Percentiles rank a stretch among this genome's conserved stretches.
Evolutionary conservation across 2,888 invertebrate genomes (phyloP).

Genomic region (Germaria angustata): DNA sequence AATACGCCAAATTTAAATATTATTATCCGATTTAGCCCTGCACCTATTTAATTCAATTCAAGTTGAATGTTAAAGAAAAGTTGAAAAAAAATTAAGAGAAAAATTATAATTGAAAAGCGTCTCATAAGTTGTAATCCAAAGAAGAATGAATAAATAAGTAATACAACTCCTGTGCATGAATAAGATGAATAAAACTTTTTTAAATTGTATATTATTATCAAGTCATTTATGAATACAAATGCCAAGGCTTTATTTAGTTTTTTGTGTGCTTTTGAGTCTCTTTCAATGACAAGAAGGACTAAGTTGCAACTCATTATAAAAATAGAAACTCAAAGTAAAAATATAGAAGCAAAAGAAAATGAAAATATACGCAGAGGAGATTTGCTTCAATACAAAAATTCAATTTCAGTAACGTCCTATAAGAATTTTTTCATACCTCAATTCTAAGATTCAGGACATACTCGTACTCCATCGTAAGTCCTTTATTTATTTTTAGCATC

Average conservation of each 20-base stretch:
- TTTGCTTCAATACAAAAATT: no score
- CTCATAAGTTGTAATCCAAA: conserved; percentile 54
- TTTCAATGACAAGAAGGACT: conserved; percentile 24
- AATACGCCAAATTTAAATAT: conserved; percentile 28
- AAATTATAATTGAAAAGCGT: conserved; percentile 52
- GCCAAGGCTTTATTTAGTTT: not conserved
- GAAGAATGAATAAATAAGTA: conserved; percentile 24
- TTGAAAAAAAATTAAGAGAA: not conserved
- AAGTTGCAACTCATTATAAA: conserved; percentile 48
- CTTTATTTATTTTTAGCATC: no score
- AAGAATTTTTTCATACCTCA: no score
- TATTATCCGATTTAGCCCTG: conserved; percentile 37
- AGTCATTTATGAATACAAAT: conserved; percentile 47
- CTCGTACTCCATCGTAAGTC: no score
- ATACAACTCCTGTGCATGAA: conserved; percentile 34
- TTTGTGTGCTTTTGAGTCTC: conserved; percentile 8
- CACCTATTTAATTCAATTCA: conserved; percentile 54
- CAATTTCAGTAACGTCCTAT: no score
- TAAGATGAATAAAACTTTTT: conserved; percentile 42
- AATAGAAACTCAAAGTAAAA: not conserved
- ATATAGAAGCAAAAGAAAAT: not conserved
- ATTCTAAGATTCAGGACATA: no score
- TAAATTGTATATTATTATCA: conserved; percentile 59
- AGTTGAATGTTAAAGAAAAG: conserved; percentile 18
- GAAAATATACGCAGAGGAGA: conserved; percentile 5